These are phyloP conservation scores for Panthera uncia DNA, from an alignment of 2,113 vertebrate species.

Conservation along the genomic window DNA sequence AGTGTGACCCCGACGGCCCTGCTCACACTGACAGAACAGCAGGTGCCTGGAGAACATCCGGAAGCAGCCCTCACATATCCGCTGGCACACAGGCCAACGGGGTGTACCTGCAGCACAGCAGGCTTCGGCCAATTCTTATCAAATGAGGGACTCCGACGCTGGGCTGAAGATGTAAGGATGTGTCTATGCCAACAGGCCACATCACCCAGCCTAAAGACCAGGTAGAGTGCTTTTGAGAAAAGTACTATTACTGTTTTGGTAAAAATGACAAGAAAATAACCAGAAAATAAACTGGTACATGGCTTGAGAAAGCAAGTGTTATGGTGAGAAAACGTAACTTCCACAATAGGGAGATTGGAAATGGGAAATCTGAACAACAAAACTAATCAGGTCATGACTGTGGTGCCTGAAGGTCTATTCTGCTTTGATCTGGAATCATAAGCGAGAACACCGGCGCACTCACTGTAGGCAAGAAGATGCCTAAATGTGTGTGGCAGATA, in stretches of 20 bases:
- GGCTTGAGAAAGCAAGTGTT: neutral
- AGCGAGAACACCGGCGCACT: neutral
- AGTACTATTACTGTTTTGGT: neutral
- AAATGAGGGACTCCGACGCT: neutral
- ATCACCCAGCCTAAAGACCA: neutral
- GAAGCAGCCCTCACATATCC: neutral
- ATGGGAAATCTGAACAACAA: neutral
- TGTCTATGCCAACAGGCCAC: neutral
- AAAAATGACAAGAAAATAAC: neutral
- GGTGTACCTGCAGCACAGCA: neutral
- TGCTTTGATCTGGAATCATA: neutral
- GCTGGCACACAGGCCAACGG: neutral
- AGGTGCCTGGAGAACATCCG: neutral
- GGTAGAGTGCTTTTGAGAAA: neutral
- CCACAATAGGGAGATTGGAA: neutral
- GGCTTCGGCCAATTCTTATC: neutral
- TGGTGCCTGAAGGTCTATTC: neutral
- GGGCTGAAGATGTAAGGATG: neutral
- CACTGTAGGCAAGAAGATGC: fast-evolving
- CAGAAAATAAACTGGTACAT: neutral
- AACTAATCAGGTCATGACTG: neutral
- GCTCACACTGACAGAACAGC: neutral
- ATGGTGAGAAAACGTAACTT: neutral
- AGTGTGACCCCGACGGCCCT: neutral
- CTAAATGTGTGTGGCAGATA: neutral